Percentiles rank a stretch among this genome's conserved stretches.
Evolutionary conservation across 2,797 vertebrate genomes (phyloP).

Genomic region (Holocentrus rufus): DNA sequence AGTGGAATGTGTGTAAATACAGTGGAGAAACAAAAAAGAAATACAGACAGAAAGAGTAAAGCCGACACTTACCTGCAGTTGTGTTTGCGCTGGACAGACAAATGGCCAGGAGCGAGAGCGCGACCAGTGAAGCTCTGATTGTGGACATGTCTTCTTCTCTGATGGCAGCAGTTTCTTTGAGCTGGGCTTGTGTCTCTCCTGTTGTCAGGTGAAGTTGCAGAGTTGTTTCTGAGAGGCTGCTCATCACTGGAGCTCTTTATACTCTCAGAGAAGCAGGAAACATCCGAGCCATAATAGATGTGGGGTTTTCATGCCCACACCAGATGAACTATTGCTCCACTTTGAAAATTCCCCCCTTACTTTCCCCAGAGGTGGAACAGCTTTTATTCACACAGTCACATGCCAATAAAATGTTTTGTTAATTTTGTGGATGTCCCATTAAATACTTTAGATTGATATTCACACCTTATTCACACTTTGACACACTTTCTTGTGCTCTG

Average conservation of each 20-base stretch:
- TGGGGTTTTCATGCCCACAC: background rate
- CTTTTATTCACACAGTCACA: background rate
- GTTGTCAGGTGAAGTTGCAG: slow-evolving; percentile 43
- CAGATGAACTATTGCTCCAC: background rate
- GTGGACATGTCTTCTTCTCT: slow-evolving; percentile 64
- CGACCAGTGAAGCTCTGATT: slow-evolving; percentile 39
- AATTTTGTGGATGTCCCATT: background rate
- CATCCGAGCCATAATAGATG: background rate
- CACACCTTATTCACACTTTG: background rate
- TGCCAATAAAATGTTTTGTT: background rate
- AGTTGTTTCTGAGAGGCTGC: slow-evolving; percentile 15
- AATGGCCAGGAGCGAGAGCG: slow-evolving; percentile 52
- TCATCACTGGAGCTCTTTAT: slow-evolving; percentile 36
- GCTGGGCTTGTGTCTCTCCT: slow-evolving; percentile 13
- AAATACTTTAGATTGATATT: background rate
- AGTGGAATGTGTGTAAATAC: background rate
- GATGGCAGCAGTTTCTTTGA: slow-evolving; percentile 16
- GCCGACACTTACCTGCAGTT: slow-evolving; percentile 56
- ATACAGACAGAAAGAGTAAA: background rate
- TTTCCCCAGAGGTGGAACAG: slow-evolving; percentile 19
- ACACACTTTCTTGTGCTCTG: background rate
- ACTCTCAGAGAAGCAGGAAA: slow-evolving; percentile 28
- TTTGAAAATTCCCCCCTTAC: slow-evolving; percentile 31
- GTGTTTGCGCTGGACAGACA: slow-evolving; percentile 52
- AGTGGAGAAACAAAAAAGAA: background rate